Conservation (phyloP, 2,113 vertebrate species). For the Fukomys damarensis region DNA sequence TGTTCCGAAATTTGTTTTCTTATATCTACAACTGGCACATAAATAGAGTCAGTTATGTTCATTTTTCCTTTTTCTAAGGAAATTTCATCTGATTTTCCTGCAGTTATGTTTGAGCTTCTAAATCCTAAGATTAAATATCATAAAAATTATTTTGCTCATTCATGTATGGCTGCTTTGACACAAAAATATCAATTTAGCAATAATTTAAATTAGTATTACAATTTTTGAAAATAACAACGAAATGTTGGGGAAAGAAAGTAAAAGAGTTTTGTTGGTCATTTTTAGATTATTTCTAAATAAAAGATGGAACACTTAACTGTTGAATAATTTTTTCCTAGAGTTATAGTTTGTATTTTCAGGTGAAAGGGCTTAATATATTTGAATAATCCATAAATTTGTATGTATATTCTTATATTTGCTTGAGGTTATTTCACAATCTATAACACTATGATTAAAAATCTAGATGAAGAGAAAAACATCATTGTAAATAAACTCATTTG, state of each 20-base stretch:
- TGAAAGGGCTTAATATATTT: constrained; percentile 8
- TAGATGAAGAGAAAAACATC: constrained; percentile 46
- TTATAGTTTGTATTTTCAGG: constrained; percentile 32
- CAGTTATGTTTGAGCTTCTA: not conserved
- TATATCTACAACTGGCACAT: not conserved
- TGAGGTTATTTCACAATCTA: constrained; percentile 40
- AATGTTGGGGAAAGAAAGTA: not conserved
- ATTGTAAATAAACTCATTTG: constrained; percentile 59
- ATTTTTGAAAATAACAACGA: constrained; percentile 20
- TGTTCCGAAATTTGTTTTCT: not conserved
- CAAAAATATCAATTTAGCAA: not conserved
- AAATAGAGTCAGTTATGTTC: not conserved
- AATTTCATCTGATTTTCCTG: not conserved
- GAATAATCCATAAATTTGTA: not conserved
- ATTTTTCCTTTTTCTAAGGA: constrained; percentile 4
- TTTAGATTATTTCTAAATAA: not conserved
- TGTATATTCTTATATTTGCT: constrained; percentile 25
- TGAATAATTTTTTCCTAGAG: not conserved
- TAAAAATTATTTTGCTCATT: not conserved
- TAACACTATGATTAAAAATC: constrained; percentile 51
- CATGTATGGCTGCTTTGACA: not conserved
- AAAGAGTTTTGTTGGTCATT: not conserved
- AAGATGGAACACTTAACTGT: not conserved
- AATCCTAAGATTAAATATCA: not conserved
- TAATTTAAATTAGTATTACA: constrained; percentile 26